Evolutionary conservation across 2,113 vertebrate species (phyloP), one percentile per base, ranked within the genome.

Genomic region (Pollimyrus isidori): DNA sequence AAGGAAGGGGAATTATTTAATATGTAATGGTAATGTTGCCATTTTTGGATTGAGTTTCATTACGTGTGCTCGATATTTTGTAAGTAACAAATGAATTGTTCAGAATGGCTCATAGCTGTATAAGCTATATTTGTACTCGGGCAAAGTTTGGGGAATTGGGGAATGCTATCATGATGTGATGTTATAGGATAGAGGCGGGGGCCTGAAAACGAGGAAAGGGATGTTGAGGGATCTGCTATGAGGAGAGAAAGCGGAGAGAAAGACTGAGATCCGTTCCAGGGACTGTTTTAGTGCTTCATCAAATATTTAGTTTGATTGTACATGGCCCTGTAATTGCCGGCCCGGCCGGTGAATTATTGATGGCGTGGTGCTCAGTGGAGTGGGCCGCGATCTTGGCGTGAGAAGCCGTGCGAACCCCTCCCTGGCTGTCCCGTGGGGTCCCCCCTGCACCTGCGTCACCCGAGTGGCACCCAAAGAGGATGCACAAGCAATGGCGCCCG

Each of bases 251-350:
- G 87, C 13, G 42, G 87, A 90, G 80, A 87, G 88, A 92, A 88
- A 91, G 90, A 92, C 89, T 90, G 89, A 93, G 92, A 95, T 95
- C 94, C 93, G 92, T 95, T 95, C 94, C 93, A 94, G 93, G 90
- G 94, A 94, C 95, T 95, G 95, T 95, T 95, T 96, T 95, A 95
- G 95, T 94, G 94, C 94, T 95, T 96, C 95, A 96, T 96, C 94
- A 96, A 96, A 95, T 96, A 96, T 96, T 96, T 95, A 96, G 94
- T 95, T 92, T 96, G 96, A 96, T 96, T 96, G 96, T 96, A 95
- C 95, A 96, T 92, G 95, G 92, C 94, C 93, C 94, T 96, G 95
- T 96, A 96, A 96, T 96, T 96, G 95, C 95, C 94, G 95, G 95
- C 94, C 95, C 94, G 93, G 94, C 93, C 94, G 85, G 92, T 96